Evolutionary conservation across 1,140 invertebrate genomes (phyloP).

Genomic region (Nilaparvata lugens): DNA sequence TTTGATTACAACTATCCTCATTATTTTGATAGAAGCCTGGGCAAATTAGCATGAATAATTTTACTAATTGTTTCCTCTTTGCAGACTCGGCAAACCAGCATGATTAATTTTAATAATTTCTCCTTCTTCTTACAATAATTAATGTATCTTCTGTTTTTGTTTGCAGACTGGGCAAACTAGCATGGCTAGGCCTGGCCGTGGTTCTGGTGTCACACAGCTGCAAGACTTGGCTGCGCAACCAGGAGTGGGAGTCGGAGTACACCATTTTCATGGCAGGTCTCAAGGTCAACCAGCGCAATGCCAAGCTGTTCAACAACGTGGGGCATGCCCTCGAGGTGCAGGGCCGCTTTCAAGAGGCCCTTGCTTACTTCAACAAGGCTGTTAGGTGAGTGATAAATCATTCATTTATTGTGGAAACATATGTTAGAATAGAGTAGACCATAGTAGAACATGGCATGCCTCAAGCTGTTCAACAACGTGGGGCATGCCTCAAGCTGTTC

Average conservation of each 20-base stretch:
- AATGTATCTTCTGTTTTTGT: slow-evolving; percentile 1
- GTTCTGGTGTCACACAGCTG: slow-evolving; percentile 64
- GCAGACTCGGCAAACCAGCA: neutral
- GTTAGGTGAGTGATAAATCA: slow-evolving; percentile 52
- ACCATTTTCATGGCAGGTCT: slow-evolving; percentile 87
- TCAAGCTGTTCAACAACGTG: slow-evolving; percentile 95
- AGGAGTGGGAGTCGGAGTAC: slow-evolving; percentile 89
- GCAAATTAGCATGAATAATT: neutral
- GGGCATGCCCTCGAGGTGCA: slow-evolving; percentile 88
- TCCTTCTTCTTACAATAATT: no score
- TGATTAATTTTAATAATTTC: neutral
- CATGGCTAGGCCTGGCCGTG: slow-evolving; percentile 48
- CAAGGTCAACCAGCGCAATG: slow-evolving; percentile 84
- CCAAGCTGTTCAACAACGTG: slow-evolving; percentile 95
- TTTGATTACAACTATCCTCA: no score
- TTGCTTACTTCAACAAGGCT: slow-evolving; percentile 86
- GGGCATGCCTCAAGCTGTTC: no score
- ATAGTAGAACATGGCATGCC: slow-evolving; percentile 84
- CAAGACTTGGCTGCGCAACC: slow-evolving; percentile 80
- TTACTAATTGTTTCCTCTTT: neutral
- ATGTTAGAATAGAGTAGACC: no score
- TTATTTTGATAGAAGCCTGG: no score
- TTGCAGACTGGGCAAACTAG: slow-evolving; percentile 25
- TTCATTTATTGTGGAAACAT: no score
- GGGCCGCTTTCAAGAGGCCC: slow-evolving; percentile 70